phyloP scores from a whole-genome alignment of 2,113 vertebrate genomes.

The Antechinus flavipes region DNA sequence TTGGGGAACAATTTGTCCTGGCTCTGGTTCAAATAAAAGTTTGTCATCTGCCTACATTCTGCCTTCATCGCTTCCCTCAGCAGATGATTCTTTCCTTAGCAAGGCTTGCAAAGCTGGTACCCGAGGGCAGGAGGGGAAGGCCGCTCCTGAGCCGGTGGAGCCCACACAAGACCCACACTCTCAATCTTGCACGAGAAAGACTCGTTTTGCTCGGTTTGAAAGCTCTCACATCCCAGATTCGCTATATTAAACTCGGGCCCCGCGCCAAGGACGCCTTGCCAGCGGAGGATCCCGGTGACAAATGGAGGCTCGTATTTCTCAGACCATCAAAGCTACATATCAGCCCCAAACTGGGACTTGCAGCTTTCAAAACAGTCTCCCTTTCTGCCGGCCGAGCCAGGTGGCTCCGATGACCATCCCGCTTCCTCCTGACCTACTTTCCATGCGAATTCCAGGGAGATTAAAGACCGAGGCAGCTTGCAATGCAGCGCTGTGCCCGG shows the following conservation, averaged over 20 bases:
- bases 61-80: background rate
- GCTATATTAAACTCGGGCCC: constrained; percentile 61
- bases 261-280: background rate
- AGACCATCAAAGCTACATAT: background rate
- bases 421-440: background rate
- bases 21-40: constrained; percentile 67
- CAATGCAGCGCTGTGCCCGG: background rate
- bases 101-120: constrained; percentile 22
- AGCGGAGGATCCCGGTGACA: constrained; percentile 38
- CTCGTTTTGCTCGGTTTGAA: constrained; percentile 44
- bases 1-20: constrained; percentile 56
- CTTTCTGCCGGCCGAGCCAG: background rate
- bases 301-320: constrained; percentile 43
- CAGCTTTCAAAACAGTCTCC: constrained; percentile 58
- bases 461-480: constrained; percentile 39
- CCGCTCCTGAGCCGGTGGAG: background rate
- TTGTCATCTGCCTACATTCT: constrained; percentile 57
- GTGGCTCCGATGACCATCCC: background rate
- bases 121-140: background rate
- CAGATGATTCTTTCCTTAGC: background rate
- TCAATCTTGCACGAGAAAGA: background rate
- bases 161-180: background rate
- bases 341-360: constrained; percentile 46
- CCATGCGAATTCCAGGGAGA: background rate
- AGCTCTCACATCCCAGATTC: constrained; percentile 30